Base-by-base conservation (phyloP, 1,140 invertebrate genomes). In the Trichomalopsis sarcophagae region DNA sequence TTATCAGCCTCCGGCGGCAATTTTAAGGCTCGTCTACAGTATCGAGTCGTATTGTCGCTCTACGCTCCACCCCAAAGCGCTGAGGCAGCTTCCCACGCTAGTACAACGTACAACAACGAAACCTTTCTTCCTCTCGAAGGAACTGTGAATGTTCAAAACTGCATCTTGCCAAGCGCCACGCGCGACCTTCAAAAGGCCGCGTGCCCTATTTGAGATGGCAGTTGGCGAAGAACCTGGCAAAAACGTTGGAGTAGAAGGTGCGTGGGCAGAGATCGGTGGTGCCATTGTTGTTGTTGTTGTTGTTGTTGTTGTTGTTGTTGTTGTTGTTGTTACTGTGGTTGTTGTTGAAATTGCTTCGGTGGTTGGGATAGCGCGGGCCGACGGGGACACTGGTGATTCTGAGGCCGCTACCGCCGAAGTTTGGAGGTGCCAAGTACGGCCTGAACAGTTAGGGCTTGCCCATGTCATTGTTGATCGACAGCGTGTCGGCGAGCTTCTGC, bases 391-490 rank as follows among this genome's bases (percentile, higher is more conserved):
- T 86, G 81, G 71, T 84, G 68, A 88, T 87, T 75, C 86, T 73
- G 47, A 84, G 87, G 83, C 71, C 66, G 50, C 71, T 86, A 13
- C 68, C 76, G 82, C 76, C 84, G 66, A 73, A 62, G 66, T 17
- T 80, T n/a, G 47, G n/a, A 81, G 85, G 85, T 77, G 85, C 84
- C 69, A 75, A 47, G n/a, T 85, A 93, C 88, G 92, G 92, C 90
- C 92, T 93, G 92, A 92, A 93, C 90, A 93, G 92, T 93, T 93
- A 93, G 90, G 92, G 92, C 90, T 93, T 93, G 86, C 89, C 91
- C 83, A 91, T 92, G 87, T 93, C 92, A 84, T 92, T 93, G 87
- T 93, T 92, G 83, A 94, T 92, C 40, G 94, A 94, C 88, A 94
- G 91, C 47, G 93, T 92, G 14, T 94, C 94, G 27, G 90, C 86